Base-by-base conservation (phyloP, 2,888 invertebrate genomes). In the Cistogaster globosa region DNA sequence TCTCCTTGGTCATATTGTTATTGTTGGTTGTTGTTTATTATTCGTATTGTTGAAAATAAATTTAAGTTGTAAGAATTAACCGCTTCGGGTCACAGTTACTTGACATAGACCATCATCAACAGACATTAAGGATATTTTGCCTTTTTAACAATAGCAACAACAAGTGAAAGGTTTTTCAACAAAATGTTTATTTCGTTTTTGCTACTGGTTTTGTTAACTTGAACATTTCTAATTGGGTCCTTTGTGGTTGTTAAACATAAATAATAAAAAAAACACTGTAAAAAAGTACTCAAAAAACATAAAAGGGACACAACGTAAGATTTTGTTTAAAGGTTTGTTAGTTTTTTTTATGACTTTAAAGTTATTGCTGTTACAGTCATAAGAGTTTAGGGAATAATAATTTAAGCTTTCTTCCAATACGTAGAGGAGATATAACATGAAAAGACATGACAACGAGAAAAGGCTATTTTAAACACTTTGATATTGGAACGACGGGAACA, bases 81-180 rank as follows among this genome's bases (percentile, higher is more conserved):
- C 91, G 92, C 91, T 92, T 89, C 90, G 91, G 91, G 91, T 90
- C 89, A 91, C 89, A 88, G 87, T 90, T 88, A 88, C 87, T 90
- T 89, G 88, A 88, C 62, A 87, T 83, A 51, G 88, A 89, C 88
- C 87, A 88, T 87, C 89, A 89, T 87, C 89, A 89, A 89, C 65
- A 69, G 55, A 48, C 88, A 74, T 45, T 55, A 68, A 53, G 69
- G 53, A 86, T 63, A 72, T 78, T 72, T 60, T 72, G 20, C 26
- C 68, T 69, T 68, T 65, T 38, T 38, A 65, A 71, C 53, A 75
- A 60, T 26, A 42, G 14, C 57, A 60, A 36, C 38, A 65, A 65
- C 58, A 75, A 65, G 57, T 45, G 32, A 51, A 71, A 74, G 74
- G 74, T 74, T 78, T 68, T 55, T 75, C 38, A 51, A 11, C 7